phyloP scores from a whole-genome alignment of 2,113 vertebrate genomes.

The Gambusia affinis region DNA sequence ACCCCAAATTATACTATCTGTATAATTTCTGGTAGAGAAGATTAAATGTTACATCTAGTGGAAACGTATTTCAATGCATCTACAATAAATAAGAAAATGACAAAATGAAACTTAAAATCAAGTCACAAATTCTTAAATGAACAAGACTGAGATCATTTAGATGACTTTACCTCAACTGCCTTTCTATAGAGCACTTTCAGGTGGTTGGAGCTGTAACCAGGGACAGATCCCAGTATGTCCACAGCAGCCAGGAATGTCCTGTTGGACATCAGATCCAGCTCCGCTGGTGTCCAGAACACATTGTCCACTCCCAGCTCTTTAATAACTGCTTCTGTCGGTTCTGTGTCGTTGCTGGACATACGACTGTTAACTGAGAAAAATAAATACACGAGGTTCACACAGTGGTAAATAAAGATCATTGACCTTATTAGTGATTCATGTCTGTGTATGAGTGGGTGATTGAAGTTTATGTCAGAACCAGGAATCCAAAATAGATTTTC shows the following conservation, averaged over 20 bases:
- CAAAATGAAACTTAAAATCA: background rate
- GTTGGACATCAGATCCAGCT: slow-evolving; percentile 52
- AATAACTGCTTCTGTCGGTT: slow-evolving; percentile 47
- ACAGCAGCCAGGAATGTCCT: slow-evolving; percentile 48
- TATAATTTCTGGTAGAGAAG: background rate
- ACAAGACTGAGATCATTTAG: background rate
- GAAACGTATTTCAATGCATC: background rate
- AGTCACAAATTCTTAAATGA: background rate
- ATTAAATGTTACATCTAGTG: background rate
- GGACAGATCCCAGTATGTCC: slow-evolving; percentile 60
- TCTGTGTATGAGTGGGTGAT: background rate
- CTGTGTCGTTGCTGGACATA: background rate
- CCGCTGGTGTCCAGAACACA: slow-evolving; percentile 55
- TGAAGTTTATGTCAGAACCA: background rate
- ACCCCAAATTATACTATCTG: background rate
- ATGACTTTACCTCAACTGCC: slow-evolving; percentile 58
- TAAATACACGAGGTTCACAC: background rate
- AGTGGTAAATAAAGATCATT: background rate
- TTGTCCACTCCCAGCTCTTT: slow-evolving; percentile 56
- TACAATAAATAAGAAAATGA: background rate
- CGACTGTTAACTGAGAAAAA: slow-evolving; percentile 4
- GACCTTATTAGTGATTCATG: background rate
- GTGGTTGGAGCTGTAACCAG: slow-evolving; percentile 54
- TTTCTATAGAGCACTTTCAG: slow-evolving; percentile 59
- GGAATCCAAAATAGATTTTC: background rate